Evolutionary conservation across 2,797 vertebrate species (phyloP), one percentile per base, ranked within the genome.

Genomic region (Miichthys miiuy): DNA sequence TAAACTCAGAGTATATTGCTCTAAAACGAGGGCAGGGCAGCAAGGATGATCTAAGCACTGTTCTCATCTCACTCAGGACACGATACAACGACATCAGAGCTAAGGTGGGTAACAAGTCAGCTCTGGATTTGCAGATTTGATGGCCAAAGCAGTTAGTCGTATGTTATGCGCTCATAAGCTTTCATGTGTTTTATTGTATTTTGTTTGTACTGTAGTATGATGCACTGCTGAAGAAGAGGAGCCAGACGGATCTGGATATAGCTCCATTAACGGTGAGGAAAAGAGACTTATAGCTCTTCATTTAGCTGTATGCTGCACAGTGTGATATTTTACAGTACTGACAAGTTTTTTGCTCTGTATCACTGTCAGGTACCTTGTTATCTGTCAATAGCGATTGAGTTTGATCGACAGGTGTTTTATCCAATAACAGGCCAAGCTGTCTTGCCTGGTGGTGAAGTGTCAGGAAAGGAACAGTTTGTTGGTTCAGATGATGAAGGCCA

Each of bases 371-470:
- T 12, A 44, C 23, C 41, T 18, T 60, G 47, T 60, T 27, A 50
- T 50, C 6, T n/a, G 7, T 54, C 38, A 63, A 1, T 7, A 38
- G 7, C n/a, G n/a, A 14, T 42, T 50, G 0, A 50, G 71, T 77
- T 66, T 84, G 41, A 83, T 62, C 76, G 30, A 75, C 66, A 25
- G 27, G 5, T 42, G 4, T 84, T 83, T 77, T 1, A 2, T 88
- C 77, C 61, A 68, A 82, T 5, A 5, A 14, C 55, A 97, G 97
- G 96, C 95, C 77, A 96, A 96, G 81, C 84, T 97, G 90, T 95
- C 95, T 12, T 97, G 94, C 34, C 91, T 97, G 86, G 94, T 94
- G 68, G 82, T 20, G 38, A 97, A 97, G 90, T 97, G 97, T 89
- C 89, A 82, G 67, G 91, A 96, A 87, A 95, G 96, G 80, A 96